Conservation (phyloP, 2,888 invertebrate species). For the Pterostichus madidus region DNA sequence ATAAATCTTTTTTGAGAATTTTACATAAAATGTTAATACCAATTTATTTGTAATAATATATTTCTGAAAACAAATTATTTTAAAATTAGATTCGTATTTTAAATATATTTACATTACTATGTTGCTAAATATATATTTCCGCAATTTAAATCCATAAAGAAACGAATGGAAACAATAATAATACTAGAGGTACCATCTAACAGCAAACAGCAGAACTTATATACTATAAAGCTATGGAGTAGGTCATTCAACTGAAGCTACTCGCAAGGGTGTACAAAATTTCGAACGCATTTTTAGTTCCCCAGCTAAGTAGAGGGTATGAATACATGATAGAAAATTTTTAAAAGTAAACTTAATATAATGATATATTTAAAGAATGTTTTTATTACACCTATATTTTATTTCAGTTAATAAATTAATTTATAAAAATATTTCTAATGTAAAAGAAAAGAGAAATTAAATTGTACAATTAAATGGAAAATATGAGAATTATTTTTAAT, state of each 20-base stretch:
- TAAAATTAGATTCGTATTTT: too few species aligned
- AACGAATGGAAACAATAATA: not conserved
- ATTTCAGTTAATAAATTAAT: too few species aligned
- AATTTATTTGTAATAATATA: not conserved
- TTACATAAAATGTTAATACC: constrained; percentile 1
- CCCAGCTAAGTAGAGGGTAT: not conserved
- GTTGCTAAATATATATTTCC: not conserved
- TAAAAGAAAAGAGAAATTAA: too few species aligned
- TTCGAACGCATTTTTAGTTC: not conserved
- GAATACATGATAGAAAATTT: not conserved
- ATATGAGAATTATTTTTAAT: too few species aligned
- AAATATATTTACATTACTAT: not conserved
- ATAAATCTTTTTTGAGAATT: too few species aligned
- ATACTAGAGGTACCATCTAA: not conserved
- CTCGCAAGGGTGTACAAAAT: constrained; percentile 63
- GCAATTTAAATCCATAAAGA: not conserved
- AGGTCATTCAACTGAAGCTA: constrained; percentile 57
- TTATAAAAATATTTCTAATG: too few species aligned
- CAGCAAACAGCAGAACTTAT: constrained; percentile 6
- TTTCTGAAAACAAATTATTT: not conserved
- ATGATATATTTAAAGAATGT: too few species aligned
- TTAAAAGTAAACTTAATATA: too few species aligned
- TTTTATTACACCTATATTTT: too few species aligned
- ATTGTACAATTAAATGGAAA: too few species aligned
- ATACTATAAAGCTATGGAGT: not conserved